Evolutionary conservation across 2,888 invertebrate genomes (phyloP).

Genomic region (Sesia apiformis): DNA sequence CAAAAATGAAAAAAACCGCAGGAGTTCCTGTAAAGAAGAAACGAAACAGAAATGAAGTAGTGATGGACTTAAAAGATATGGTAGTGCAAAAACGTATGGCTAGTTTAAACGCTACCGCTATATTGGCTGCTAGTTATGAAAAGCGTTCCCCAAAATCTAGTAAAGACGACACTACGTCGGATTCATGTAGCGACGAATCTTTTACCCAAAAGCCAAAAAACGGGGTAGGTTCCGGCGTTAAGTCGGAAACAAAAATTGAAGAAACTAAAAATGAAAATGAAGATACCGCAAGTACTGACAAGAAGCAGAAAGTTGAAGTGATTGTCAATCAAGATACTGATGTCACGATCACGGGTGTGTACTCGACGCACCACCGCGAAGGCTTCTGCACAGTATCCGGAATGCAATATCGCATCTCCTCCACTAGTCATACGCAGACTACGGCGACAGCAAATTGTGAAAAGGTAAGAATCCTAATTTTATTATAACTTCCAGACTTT

Average conservation of each 20-base stretch:
- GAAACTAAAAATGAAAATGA: slow-evolving; percentile 57
- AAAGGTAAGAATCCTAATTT: slow-evolving; percentile 52
- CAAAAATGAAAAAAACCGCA: slow-evolving; percentile 59
- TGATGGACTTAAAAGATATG: slow-evolving; percentile 90
- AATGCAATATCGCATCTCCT: slow-evolving; percentile 91
- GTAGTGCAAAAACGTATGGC: slow-evolving; percentile 94
- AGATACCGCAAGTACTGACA: slow-evolving; percentile 37
- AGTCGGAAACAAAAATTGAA: slow-evolving; percentile 66
- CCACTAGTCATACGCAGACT: slow-evolving; percentile 89
- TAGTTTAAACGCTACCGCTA: slow-evolving; percentile 91
- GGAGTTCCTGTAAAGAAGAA: slow-evolving; percentile 67
- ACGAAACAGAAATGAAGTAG: slow-evolving; percentile 76
- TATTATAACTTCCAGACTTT: not conserved
- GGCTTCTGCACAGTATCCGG: slow-evolving; percentile 89
- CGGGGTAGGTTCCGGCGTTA: slow-evolving; percentile 69
- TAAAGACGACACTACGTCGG: slow-evolving; percentile 74
- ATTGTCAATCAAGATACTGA: slow-evolving; percentile 91
- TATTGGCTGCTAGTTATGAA: slow-evolving; percentile 91
- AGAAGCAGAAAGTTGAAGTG: slow-evolving; percentile 80
- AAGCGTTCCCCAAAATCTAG: slow-evolving; percentile 77
- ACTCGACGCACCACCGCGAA: slow-evolving; percentile 87
- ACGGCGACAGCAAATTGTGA: slow-evolving; percentile 87
- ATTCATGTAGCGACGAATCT: slow-evolving; percentile 70
- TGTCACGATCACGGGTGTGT: slow-evolving; percentile 90
- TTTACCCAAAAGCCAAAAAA: slow-evolving; percentile 69